Evolutionary conservation across 2,113 vertebrate genomes (phyloP).

Genomic region (Bagarius yarrelli): DNA sequence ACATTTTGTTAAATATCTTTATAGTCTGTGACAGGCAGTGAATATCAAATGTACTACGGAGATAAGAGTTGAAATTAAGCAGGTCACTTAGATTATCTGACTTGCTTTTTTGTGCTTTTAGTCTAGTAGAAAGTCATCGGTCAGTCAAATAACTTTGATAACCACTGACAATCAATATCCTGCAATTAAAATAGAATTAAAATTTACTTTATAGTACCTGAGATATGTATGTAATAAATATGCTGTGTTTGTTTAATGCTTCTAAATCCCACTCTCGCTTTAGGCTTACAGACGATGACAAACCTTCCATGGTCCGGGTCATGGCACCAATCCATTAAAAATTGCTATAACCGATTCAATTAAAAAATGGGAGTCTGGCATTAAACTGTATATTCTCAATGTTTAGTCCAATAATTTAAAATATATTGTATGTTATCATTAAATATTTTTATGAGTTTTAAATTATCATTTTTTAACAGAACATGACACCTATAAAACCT

Average conservation of each 20-base stretch:
- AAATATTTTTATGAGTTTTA: too few species aligned
- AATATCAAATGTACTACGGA: not conserved
- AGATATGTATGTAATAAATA: not conserved
- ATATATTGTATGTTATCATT: too few species aligned
- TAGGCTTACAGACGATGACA: not conserved
- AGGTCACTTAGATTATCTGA: not conserved
- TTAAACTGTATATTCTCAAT: not conserved
- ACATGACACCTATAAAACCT: too few species aligned
- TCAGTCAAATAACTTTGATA: not conserved
- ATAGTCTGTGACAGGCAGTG: not conserved
- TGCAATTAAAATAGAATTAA: not conserved
- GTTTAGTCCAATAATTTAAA: not conserved
- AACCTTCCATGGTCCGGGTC: not conserved
- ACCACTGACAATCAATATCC: not conserved
- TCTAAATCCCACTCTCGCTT: not conserved
- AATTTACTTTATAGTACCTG: not conserved
- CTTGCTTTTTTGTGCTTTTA: not conserved
- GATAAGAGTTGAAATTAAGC: not conserved
- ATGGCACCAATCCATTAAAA: not conserved
- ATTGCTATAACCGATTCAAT: not conserved
- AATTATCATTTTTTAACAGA: too few species aligned
- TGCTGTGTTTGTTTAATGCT: not conserved
- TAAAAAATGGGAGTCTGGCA: not conserved
- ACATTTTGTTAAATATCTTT: not conserved
- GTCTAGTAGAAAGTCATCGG: not conserved